Evolutionary conservation across 2,113 vertebrate genomes (phyloP).

Genomic region (Engystomops pustulosus): DNA sequence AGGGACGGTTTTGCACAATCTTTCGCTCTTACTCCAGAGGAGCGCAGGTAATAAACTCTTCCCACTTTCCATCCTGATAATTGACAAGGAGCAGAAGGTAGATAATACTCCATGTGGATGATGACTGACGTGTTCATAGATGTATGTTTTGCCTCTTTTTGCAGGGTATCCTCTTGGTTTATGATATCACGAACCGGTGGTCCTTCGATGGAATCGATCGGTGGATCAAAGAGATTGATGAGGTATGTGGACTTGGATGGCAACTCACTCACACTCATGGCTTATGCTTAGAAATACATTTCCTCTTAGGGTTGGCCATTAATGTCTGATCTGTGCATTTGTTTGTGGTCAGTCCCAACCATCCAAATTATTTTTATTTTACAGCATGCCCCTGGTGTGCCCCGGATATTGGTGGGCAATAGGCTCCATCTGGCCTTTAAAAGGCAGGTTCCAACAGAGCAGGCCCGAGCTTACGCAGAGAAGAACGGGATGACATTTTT

Average conservation of each 20-base stretch:
- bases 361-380: too few species aligned
- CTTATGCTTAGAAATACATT: too few species aligned
- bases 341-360: too few species aligned
- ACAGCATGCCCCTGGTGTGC: conserved; percentile 95
- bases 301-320: too few species aligned
- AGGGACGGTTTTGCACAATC: conserved; percentile 98
- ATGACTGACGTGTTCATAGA: background rate
- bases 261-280: too few species aligned
- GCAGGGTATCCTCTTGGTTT: conserved; percentile 97
- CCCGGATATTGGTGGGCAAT: conserved; percentile 95
- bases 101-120: background rate
- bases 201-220: conserved; percentile 97
- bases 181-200: conserved; percentile 98
- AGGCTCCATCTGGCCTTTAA: conserved; percentile 96
- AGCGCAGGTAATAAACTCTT: conserved; percentile 82
- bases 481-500: conserved; percentile 99
- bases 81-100: background rate
- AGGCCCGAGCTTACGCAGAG: conserved; percentile 92
- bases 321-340: too few species aligned
- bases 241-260: conserved; percentile 76
- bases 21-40: conserved; percentile 97
- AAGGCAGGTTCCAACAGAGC: conserved; percentile 94
- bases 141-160: conserved; percentile 15
- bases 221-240: conserved; percentile 98
- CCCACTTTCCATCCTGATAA: background rate